These are phyloP conservation scores for Oreonectes daqikongensis DNA, from an alignment of 2,797 vertebrate species.

Conservation along the genomic window DNA sequence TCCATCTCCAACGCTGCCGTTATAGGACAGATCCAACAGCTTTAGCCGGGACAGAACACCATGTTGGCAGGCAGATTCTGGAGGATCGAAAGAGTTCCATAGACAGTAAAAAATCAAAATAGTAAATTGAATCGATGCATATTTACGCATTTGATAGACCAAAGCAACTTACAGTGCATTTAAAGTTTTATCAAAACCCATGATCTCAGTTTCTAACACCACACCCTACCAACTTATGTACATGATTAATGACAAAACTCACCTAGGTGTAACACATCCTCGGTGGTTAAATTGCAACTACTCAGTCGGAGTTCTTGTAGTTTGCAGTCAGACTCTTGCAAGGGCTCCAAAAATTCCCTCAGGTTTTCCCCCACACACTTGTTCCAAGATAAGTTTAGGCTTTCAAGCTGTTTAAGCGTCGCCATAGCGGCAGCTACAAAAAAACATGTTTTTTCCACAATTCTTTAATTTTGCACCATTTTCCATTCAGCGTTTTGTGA, in stretches of 20 bases:
- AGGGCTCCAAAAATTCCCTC: conserved; percentile 76
- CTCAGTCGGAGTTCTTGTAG: conserved; percentile 83
- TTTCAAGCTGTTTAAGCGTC: conserved; percentile 77
- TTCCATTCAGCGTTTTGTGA: neutral
- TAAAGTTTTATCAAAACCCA: neutral
- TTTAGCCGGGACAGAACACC: conserved; percentile 75
- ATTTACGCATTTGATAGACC: neutral
- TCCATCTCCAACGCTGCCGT: conserved; percentile 69
- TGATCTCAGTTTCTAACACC: neutral
- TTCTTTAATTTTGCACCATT: neutral
- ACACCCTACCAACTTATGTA: neutral
- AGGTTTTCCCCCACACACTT: conserved; percentile 86
- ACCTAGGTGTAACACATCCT: conserved; percentile 84
- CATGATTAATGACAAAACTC: conserved; percentile 37
- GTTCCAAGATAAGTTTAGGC: conserved; percentile 88
- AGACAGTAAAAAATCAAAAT: neutral
- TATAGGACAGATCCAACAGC: conserved; percentile 85
- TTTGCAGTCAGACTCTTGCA: conserved; percentile 69
- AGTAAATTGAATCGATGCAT: neutral
- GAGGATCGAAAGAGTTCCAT: conserved; percentile 52
- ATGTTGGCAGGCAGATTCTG: conserved; percentile 64
- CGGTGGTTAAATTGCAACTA: conserved; percentile 85
- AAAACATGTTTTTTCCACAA: neutral
- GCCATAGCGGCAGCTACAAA: conserved; percentile 77
- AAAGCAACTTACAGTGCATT: too few species aligned